Evolutionary conservation across 2,888 invertebrate genomes (phyloP), one percentile per base, ranked within the genome.

Genomic region (Dryobota labecula): DNA sequence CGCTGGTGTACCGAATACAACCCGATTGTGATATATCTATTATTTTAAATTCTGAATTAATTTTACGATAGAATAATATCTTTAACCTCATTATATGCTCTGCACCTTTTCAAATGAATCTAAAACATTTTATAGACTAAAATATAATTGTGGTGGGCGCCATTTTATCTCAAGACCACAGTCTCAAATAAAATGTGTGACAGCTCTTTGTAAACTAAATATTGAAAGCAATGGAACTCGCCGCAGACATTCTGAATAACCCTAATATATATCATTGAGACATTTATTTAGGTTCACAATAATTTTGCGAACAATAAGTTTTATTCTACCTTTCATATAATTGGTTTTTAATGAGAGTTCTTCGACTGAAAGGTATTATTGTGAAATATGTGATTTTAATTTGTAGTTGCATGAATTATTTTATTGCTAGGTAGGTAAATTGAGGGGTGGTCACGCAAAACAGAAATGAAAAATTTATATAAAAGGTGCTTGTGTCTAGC

Each of bases 301-400:
- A 38, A 49, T 47, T 56, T 71, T 27, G 47, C 7, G 36, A 62
- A 30, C 57, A 63, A 49, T 65, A 20, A 43, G 13, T n/a, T 57
- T 5, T 38, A 54, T 43, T 56, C 54, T 45, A 45, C 13, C 38
- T 24, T 54, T 41, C 1, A 27, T 56, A 33, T 78, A 38, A 64
- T 71, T 45, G 24, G 11, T 47, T 71, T 78, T 64, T 45, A 51
- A 76, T 71, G 47, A 60, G 45, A 53, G 18, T 27, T 43, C 51
- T n/a, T 77, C 24, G 18, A 62, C 24, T 51, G n/a, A 51, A 54
- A 45, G 7, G 5, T 3, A 53, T 58, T 45, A 43, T 24, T 38
- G 9, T 45, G 15, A 38, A 49, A 13, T 66, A n/a, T 38, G 9
- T n/a, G 15, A 45, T 45, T 36, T 38, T 43, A 18, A 13, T 62